phyloP scores from a whole-genome alignment of 2,797 vertebrate genomes.

The Gambusia yucatana region DNA sequence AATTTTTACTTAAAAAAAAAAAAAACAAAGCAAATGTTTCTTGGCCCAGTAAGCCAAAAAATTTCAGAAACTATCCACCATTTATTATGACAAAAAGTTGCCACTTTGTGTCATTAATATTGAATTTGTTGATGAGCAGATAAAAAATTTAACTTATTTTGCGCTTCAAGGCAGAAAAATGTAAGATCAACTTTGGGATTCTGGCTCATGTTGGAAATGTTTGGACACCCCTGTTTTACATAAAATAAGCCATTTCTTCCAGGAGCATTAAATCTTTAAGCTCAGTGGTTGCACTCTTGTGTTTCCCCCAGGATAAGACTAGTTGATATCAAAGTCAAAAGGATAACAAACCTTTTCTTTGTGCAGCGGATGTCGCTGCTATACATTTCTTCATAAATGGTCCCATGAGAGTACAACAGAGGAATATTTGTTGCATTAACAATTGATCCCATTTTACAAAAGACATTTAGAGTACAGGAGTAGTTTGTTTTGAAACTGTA shows the following conservation, averaged over 20 bases:
- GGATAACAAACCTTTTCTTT: conserved; percentile 20
- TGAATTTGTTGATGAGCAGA: too few relatives aligned
- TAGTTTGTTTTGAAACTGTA: conserved; percentile 53
- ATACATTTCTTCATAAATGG: conserved; percentile 25
- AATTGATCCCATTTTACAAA: conserved; percentile 10
- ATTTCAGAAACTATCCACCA: too few relatives aligned
- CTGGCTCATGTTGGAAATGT: too few relatives aligned
- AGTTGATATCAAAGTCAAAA: neutral
- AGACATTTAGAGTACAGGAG: conserved; percentile 30
- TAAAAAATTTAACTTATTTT: too few relatives aligned
- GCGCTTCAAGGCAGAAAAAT: too few relatives aligned
- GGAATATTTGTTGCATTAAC: conserved; percentile 22
- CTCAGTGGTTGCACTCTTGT: conserved; percentile 13
- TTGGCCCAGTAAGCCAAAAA: too few relatives aligned
- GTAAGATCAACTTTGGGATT: too few relatives aligned
- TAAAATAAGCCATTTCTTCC: conserved; percentile 32
- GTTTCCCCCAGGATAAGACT: conserved; percentile 8
- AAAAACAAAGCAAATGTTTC: too few relatives aligned
- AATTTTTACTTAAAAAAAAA: too few relatives aligned
- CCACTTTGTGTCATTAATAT: too few relatives aligned
- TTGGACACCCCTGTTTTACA: conserved; percentile 1
- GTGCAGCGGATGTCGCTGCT: conserved; percentile 13
- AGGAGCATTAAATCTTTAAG: conserved; percentile 13
- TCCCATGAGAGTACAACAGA: conserved; percentile 11
- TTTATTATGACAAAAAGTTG: too few relatives aligned